Conservation (phyloP, 2,888 invertebrate species). For the Leucophora obtusa region DNA sequence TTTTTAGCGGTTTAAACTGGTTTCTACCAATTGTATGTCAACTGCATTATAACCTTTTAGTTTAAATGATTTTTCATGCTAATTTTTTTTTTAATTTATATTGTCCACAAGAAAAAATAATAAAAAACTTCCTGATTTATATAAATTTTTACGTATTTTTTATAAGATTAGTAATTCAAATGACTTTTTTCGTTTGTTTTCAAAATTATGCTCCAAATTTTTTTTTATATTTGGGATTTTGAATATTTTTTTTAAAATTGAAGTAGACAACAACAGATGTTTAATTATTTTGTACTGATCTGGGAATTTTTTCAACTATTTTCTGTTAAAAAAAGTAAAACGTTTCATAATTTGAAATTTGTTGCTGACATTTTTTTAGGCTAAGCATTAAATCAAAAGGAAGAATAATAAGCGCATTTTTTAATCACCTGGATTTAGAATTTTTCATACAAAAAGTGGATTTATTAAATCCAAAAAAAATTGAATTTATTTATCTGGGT, state of each 20-base stretch:
- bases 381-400: too few species aligned
- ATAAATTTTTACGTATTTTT: background rate
- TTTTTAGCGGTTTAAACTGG: slow-evolving; percentile 22
- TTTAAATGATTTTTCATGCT: slow-evolving; percentile 23
- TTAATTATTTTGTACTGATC: background rate
- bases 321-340: background rate
- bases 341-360: background rate
- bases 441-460: too few species aligned
- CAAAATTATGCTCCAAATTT: background rate
- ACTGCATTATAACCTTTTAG: slow-evolving; percentile 46
- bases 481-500: too few species aligned
- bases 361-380: too few species aligned
- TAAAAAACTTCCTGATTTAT: background rate
- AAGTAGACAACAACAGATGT: background rate
- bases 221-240: background rate
- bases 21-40: slow-evolving; percentile 32
- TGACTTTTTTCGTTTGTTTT: background rate
- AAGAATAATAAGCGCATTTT: too few species aligned
- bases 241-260: background rate
- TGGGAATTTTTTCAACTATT: background rate
- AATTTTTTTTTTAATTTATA: slow-evolving; percentile 3
- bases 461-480: too few species aligned
- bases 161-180: background rate
- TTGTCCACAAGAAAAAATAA: background rate
- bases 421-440: too few species aligned